Evolutionary conservation across 23 tunicate species (phyloP), one percentile per base, ranked within the genome.

Genomic region (Phallusia fumigata): DNA sequence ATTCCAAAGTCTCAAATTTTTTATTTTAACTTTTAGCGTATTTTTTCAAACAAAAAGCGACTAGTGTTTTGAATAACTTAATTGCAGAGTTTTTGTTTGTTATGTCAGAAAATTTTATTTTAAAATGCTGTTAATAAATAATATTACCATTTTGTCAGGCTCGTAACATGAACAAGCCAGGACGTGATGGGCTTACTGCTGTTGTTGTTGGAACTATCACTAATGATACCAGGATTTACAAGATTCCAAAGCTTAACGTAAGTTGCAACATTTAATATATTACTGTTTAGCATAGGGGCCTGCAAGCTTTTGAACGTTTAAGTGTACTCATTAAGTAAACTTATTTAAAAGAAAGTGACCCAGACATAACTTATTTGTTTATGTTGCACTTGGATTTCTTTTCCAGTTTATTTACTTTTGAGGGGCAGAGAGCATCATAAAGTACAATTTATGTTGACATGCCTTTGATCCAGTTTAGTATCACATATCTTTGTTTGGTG

Each of bases 191-290:
- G 64, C 84, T 88, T 36, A 91, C 99, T 77, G 99, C 99, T 18
- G 99, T 97, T 26, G 88, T 92, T 3, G 91, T 97, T 50, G 99
- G 99, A 85, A 92, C 97, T 15, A 80, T 97, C 69, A 97, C 99
- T 50, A 81, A 97, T 81, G 99, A 97, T 50, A 85, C 72, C 36
- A 83, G 99, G 35, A 80, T 89, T 24, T 82, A 44, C 69, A 83
- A 82, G 22, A 51, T 97, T n/a, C 99, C 99, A 35, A 97, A 97
- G 75, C 65, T 97, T 34, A 94, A 87, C 35, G 98, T 88, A 84
- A 83, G 88, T 30, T 73, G 8, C 21, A 6, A 16, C 0, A 53
- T 8, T 3, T 40, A 5, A 40, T 5, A 10, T 40, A 5, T 10
- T 40, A 3, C 10, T 5, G 47, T 40, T 5, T 40, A 40, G 47